Conservation (phyloP, 2,113 vertebrate genomes). For the Junco hyemalis region DNA sequence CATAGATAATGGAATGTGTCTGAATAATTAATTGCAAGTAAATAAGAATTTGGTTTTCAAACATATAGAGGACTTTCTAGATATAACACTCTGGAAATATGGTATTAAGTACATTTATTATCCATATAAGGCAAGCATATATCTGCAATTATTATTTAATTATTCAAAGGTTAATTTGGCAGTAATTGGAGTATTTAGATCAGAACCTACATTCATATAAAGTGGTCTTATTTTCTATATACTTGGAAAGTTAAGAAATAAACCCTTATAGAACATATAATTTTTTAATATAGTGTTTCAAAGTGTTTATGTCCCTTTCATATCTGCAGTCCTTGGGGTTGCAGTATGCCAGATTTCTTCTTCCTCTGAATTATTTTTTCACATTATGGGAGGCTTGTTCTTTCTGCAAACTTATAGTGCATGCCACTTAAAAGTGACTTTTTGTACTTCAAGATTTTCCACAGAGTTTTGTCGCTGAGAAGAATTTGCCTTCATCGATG, state of each 20-base stretch:
- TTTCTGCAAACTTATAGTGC: background rate
- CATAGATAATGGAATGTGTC: background rate
- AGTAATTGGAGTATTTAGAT: background rate
- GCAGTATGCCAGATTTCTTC: background rate
- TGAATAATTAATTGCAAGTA: background rate
- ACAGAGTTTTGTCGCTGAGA: background rate
- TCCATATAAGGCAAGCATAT: background rate
- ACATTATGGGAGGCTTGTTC: background rate
- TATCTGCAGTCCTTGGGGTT: background rate
- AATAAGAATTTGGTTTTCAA: background rate
- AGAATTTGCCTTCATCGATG: constrained; percentile 1
- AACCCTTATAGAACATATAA: background rate
- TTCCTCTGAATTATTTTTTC: background rate
- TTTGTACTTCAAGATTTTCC: background rate
- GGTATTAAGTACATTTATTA: background rate
- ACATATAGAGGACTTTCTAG: background rate
- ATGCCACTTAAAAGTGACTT: background rate
- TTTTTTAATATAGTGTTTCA: background rate
- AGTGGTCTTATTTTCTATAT: background rate
- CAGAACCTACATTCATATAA: background rate
- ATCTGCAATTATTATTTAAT: background rate
- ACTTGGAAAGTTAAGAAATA: background rate
- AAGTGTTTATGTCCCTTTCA: background rate
- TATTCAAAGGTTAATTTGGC: background rate
- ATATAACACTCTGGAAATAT: background rate